Conservation (phyloP, 2,888 invertebrate species). For the Dioctria rufipes region DNA sequence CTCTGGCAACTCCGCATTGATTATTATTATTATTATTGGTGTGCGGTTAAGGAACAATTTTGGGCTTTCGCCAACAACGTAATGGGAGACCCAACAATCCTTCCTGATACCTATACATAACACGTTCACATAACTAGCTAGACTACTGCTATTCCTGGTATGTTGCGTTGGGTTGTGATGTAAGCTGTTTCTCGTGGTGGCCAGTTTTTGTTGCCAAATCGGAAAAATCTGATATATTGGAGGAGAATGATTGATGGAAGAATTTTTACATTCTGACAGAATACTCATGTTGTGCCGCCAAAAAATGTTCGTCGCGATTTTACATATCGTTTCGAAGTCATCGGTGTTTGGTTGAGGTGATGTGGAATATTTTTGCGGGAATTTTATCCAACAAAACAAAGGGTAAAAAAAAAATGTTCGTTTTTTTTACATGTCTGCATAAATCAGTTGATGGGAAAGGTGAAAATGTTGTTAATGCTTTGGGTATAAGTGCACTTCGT, state of each 20-base stretch:
- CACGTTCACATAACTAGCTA: too few species aligned
- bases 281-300: slow-evolving; percentile 26
- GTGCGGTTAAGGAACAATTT: slow-evolving; percentile 44
- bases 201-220: slow-evolving; percentile 36
- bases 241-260: slow-evolving; percentile 54
- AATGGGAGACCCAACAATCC: not conserved
- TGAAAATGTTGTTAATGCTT: slow-evolving; percentile 38
- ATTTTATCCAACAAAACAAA: too few species aligned
- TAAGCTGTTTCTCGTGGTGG: slow-evolving; percentile 9
- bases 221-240: slow-evolving; percentile 56
- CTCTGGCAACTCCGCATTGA: slow-evolving; percentile 22
- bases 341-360: too few species aligned
- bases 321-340: too few species aligned
- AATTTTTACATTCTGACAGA: slow-evolving; percentile 5
- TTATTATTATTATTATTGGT: slow-evolving; percentile 44
- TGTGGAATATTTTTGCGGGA: too few species aligned
- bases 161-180: not conserved
- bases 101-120: too few species aligned
- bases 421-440: slow-evolving; percentile 6
- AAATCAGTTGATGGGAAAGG: slow-evolving; percentile 36
- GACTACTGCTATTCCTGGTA: not conserved
- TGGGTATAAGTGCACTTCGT: slow-evolving; percentile 30
- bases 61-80: slow-evolving; percentile 24
- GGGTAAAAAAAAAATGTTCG: too few species aligned
- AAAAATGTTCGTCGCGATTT: too few species aligned